Conservation (phyloP, 2,113 vertebrate species). For the Barbus barbus region DNA sequence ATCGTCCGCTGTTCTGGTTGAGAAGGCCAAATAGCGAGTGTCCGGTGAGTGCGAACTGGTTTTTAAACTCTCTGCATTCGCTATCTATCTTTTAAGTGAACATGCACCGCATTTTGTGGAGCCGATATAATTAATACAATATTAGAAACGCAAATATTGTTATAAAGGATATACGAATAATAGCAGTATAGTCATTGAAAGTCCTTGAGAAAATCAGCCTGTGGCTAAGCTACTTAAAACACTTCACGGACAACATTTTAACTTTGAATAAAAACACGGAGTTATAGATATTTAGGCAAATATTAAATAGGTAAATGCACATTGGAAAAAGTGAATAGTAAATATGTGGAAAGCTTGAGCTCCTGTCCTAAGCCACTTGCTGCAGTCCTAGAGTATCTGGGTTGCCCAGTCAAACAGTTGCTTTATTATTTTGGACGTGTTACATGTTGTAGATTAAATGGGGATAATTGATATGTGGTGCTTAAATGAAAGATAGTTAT, state of each 20-base stretch:
- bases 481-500: not conserved
- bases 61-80: not conserved
- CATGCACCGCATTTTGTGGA: not conserved
- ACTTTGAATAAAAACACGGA: not conserved
- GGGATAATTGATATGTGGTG: not conserved
- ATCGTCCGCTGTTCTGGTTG: constrained; percentile 72
- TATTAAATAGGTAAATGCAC: not conserved
- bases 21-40: constrained; percentile 76
- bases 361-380: not conserved
- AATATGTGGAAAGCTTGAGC: not conserved
- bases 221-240: not conserved
- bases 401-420: not conserved
- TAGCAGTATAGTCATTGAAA: constrained; percentile 61
- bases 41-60: constrained; percentile 58
- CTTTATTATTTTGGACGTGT: not conserved
- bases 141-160: not conserved
- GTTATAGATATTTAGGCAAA: not conserved
- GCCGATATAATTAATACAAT: not conserved
- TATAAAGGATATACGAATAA: not conserved
- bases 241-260: not conserved
- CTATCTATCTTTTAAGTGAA: not conserved
- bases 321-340: not conserved
- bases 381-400: not conserved
- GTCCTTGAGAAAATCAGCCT: constrained; percentile 59
- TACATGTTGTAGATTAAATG: not conserved